Percentiles rank a stretch among this genome's conserved stretches.
Conservation (phyloP, 2,113 vertebrate species). For the Syrrhaptes paradoxus region DNA sequence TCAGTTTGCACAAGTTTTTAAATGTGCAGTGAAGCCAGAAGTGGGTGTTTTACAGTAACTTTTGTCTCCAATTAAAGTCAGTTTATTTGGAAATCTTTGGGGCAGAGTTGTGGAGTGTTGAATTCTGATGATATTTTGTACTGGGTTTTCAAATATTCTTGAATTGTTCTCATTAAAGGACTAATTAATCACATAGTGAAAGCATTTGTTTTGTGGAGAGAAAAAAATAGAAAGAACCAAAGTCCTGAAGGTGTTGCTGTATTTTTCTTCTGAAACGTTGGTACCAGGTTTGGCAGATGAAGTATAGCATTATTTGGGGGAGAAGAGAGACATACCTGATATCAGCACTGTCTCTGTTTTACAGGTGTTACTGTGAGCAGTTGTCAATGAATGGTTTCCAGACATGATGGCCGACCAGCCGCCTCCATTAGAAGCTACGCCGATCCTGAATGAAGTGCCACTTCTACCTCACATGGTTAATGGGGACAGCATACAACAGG, state of each 20-base stretch:
- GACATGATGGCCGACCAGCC: conserved; percentile 83
- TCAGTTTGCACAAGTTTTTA: neutral
- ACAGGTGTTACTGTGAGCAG: conserved; percentile 52
- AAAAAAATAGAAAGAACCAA: too few relatives aligned
- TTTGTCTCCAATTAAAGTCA: neutral
- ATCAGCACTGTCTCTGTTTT: neutral
- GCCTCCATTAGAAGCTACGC: conserved; percentile 75
- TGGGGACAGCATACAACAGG: conserved; percentile 78
- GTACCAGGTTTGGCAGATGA: neutral
- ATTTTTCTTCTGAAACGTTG: neutral
- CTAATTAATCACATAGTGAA: neutral
- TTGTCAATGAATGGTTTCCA: conserved; percentile 74
- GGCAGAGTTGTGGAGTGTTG: neutral
- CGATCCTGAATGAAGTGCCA: conserved; percentile 78
- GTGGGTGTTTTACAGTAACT: neutral
- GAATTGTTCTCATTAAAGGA: neutral
- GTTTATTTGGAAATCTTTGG: neutral
- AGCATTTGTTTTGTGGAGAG: neutral
- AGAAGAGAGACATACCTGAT: fast-evolving
- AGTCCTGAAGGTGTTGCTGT: neutral
- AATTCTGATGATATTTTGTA: neutral
- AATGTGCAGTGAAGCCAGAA: neutral
- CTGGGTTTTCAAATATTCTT: neutral
- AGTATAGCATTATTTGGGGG: neutral
- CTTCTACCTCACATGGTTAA: conserved; percentile 79